Evolutionary conservation across 2,888 invertebrate genomes (phyloP).

Genomic region (Seira sanloemensis): DNA sequence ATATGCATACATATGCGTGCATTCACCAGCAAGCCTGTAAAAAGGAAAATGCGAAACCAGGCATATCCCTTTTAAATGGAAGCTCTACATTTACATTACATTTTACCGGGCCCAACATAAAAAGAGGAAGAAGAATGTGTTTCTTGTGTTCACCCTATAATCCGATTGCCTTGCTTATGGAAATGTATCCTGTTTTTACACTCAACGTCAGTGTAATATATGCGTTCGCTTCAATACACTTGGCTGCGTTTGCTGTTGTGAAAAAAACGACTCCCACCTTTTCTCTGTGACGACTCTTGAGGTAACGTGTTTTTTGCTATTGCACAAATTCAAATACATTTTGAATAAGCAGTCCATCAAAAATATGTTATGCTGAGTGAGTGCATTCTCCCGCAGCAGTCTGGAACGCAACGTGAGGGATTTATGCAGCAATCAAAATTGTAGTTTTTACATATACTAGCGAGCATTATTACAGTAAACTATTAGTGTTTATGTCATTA

Average conservation of each 20-base stretch:
- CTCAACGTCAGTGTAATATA: conserved; percentile 33
- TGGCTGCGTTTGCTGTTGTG: conserved; percentile 35
- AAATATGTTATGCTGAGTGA: conserved; percentile 20
- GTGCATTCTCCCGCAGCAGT: not conserved
- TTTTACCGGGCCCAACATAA: not conserved
- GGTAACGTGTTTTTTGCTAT: not conserved
- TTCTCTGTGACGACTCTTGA: not conserved
- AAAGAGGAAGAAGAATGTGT: conserved; percentile 40
- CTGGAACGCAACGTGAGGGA: not conserved
- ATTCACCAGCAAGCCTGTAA: no score
- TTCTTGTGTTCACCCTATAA: conserved; percentile 56
- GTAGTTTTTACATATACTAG: no score
- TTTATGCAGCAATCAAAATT: not conserved
- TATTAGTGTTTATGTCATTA: conserved; percentile 53
- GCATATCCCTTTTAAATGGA: not conserved
- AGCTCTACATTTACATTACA: conserved; percentile 8
- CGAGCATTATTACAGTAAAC: no score
- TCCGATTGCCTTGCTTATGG: conserved; percentile 55
- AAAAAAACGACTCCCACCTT: conserved; percentile 52
- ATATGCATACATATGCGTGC: no score
- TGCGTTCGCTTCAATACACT: conserved; percentile 54
- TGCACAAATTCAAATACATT: conserved; percentile 1
- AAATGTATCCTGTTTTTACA: conserved; percentile 56
- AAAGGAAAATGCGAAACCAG: not conserved
- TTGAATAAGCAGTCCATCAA: conserved; percentile 34